These are phyloP conservation scores for Drosophila algonquin DNA, from an alignment of 2,888 invertebrate genomes.

Conservation along the genomic window DNA sequence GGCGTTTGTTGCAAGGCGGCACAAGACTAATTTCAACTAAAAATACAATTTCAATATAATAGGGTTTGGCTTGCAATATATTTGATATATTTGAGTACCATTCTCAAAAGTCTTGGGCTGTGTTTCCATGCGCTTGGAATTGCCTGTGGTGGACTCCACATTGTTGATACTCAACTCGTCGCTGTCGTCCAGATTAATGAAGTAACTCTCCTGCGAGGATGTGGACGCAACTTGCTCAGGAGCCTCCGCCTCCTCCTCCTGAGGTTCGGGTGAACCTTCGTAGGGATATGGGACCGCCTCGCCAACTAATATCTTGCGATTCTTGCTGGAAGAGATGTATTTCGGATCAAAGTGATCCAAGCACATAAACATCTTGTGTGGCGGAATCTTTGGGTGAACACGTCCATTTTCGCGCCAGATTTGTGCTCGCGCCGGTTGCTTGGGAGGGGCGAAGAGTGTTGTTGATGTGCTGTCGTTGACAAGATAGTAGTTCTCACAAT, in stretches of 20 bases:
- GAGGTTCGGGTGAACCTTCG: background rate
- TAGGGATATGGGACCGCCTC: constrained; percentile 74
- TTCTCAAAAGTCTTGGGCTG: background rate
- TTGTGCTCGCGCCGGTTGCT: constrained; percentile 64
- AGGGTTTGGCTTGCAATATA: background rate
- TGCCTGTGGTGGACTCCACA: constrained; percentile 64
- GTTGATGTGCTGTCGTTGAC: constrained; percentile 21
- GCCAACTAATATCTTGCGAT: constrained; percentile 73
- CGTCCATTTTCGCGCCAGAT: constrained; percentile 73
- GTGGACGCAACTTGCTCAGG: constrained; percentile 7
- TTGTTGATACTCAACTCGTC: constrained; percentile 38
- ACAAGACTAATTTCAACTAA: constrained; percentile 39
- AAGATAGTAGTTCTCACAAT: constrained; percentile 62
- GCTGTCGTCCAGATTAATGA: constrained; percentile 43
- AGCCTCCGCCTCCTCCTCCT: background rate
- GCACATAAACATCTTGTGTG: constrained; percentile 67
- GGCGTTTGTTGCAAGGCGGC: constrained; percentile 16
- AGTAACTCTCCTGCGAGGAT: constrained; percentile 39
- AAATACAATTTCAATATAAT: background rate
- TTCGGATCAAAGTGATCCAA: constrained; percentile 79
- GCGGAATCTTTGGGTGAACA: constrained; percentile 52
- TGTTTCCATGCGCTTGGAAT: constrained; percentile 8
- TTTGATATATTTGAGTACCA: background rate
- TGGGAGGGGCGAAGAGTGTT: constrained; percentile 79
- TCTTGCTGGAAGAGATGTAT: constrained; percentile 62